phyloP scores from a whole-genome alignment of 2,888 invertebrate species.

The Tinea trinotella region DNA sequence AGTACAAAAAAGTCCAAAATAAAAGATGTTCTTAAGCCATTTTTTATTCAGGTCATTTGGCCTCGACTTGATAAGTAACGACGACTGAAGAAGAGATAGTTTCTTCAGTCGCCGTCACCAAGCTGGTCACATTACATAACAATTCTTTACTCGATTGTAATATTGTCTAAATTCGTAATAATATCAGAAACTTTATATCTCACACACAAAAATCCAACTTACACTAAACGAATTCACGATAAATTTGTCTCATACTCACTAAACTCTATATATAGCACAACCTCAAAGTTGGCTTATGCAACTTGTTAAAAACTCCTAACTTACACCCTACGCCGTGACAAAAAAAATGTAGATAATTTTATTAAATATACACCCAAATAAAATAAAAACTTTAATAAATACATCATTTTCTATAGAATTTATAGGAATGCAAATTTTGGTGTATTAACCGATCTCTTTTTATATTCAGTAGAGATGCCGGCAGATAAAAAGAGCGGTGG shows the following conservation, averaged over 20 bases:
- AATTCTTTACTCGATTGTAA: no score
- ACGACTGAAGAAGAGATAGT: no score
- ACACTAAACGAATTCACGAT: background rate
- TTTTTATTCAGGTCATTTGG: no score
- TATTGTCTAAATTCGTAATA: background rate
- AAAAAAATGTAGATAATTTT: slow-evolving; percentile 1
- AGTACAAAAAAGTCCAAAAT: no score
- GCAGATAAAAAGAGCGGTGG: no score
- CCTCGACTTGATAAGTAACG: no score
- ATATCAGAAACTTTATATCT: background rate
- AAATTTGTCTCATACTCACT: slow-evolving; percentile 11
- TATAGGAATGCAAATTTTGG: slow-evolving; percentile 3
- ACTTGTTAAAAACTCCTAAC: slow-evolving; percentile 29
- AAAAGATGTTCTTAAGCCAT: no score
- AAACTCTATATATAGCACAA: slow-evolving; percentile 42
- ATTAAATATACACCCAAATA: background rate
- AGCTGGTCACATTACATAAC: no score
- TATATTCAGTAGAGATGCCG: background rate
- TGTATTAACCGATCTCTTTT: background rate
- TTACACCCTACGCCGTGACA: slow-evolving; percentile 4
- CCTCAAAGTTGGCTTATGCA: slow-evolving; percentile 53
- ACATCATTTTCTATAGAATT: background rate
- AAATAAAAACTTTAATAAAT: background rate
- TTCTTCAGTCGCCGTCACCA: no score
- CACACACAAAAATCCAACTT: background rate